Conservation (phyloP, 2,113 vertebrate species). For the Neotragus moschatus region DNA sequence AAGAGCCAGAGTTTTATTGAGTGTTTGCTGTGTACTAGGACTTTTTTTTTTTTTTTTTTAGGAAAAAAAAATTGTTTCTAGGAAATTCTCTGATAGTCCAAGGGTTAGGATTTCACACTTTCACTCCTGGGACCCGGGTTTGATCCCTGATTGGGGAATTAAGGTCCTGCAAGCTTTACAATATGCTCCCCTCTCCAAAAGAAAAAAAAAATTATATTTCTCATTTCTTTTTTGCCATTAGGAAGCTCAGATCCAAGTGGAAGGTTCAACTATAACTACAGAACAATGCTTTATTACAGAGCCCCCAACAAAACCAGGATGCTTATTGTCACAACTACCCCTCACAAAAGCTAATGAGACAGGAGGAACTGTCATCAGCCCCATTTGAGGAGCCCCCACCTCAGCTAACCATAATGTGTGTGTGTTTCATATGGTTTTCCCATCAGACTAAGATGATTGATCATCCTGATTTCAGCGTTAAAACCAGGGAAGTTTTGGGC, state of each 20-base stretch:
- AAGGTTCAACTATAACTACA: not conserved
- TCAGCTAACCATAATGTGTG: not conserved
- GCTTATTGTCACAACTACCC: accelerated
- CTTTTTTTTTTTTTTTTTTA: not conserved
- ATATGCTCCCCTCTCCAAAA: not conserved
- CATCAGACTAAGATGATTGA: accelerated
- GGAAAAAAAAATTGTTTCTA: not conserved
- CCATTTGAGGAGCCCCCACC: not conserved
- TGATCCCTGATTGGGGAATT: not conserved
- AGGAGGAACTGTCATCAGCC: not conserved
- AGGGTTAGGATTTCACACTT: not conserved
- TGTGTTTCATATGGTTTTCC: accelerated
- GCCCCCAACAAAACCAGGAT: not conserved
- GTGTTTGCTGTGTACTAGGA: not conserved
- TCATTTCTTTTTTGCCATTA: not conserved
- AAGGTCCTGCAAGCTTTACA: not conserved
- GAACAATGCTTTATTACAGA: not conserved
- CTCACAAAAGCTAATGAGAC: not conserved
- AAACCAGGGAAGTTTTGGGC: not conserved
- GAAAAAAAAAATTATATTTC: not conserved
- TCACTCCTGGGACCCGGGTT: not conserved
- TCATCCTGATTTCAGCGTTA: not conserved
- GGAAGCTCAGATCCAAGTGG: not conserved
- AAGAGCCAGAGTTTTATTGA: not conserved
- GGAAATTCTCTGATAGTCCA: not conserved